Conservation (phyloP, 92 coral and sea anemone genomes). For the Epizoanthus stellaris region DNA sequence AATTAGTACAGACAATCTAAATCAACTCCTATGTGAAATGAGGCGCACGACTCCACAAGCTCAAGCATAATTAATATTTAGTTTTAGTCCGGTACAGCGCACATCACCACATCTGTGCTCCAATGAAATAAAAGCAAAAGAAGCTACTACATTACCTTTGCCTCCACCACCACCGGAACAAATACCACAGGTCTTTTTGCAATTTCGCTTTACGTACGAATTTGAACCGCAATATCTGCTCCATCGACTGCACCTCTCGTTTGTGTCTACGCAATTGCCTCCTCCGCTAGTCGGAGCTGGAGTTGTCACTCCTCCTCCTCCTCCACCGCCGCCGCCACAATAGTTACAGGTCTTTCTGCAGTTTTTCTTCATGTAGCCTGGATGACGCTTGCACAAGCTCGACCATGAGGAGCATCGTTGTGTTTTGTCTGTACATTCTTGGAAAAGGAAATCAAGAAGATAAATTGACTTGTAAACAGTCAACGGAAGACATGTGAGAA, state of each 20-base stretch:
- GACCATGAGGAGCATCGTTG: too few relatives aligned
- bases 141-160: background rate
- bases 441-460: too few relatives aligned
- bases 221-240: conserved; percentile 6
- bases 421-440: too few relatives aligned
- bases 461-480: too few relatives aligned
- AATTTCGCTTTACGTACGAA: conserved; percentile 12
- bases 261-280: conserved; percentile 13
- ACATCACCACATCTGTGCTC: too few relatives aligned
- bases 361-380: conserved; percentile 42
- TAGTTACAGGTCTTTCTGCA: conserved; percentile 63
- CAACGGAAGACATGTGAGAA: too few relatives aligned
- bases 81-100: too few relatives aligned
- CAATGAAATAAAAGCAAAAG: too few relatives aligned
- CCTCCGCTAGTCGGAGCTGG: conserved; percentile 2
- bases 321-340: conserved; percentile 44
- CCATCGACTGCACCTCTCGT: conserved; percentile 19
- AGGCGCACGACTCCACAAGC: too few relatives aligned
- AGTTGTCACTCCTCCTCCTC: background rate
- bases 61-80: too few relatives aligned
- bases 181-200: conserved; percentile 32
- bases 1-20: too few relatives aligned
- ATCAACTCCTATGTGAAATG: too few relatives aligned
- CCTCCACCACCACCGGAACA: conserved; percentile 29
- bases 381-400: background rate